Conservation (phyloP, 2,888 invertebrate species). For the Iphiclides podalirius region DNA sequence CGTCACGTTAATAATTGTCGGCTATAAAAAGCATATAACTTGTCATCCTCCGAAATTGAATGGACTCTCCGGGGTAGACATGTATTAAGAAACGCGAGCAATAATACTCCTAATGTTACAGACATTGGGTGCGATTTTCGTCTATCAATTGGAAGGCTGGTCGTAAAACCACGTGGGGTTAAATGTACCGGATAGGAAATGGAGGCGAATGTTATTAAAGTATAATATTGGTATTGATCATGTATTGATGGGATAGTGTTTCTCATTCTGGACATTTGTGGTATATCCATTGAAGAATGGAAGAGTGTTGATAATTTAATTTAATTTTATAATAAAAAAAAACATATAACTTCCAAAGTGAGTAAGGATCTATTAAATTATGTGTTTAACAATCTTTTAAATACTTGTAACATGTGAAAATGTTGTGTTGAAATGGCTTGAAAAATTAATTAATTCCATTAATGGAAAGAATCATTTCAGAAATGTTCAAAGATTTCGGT, state of each 20-base stretch:
- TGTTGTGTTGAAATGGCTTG: too few relatives aligned
- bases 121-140: constrained; percentile 37
- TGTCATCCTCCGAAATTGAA: constrained; percentile 65
- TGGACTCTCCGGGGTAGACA: constrained; percentile 46
- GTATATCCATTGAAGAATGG: too few relatives aligned
- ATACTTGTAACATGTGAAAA: too few relatives aligned
- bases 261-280: neutral
- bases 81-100: constrained; percentile 25
- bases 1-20: constrained; percentile 62
- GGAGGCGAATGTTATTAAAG: constrained; percentile 33
- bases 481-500: too few relatives aligned
- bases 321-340: too few relatives aligned
- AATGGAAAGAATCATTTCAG: too few relatives aligned
- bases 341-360: too few relatives aligned
- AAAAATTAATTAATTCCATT: too few relatives aligned
- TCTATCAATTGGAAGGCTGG: constrained; percentile 25
- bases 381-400: too few relatives aligned
- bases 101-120: constrained; percentile 34
- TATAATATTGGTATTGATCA: constrained; percentile 26
- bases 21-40: constrained; percentile 75
- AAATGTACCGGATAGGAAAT: constrained; percentile 34
- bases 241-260: constrained; percentile 11
- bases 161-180: constrained; percentile 56
- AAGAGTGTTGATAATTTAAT: too few relatives aligned
- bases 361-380: too few relatives aligned